phyloP scores from a whole-genome alignment of 2,888 invertebrate species.

The Ichneumon xanthorius region DNA sequence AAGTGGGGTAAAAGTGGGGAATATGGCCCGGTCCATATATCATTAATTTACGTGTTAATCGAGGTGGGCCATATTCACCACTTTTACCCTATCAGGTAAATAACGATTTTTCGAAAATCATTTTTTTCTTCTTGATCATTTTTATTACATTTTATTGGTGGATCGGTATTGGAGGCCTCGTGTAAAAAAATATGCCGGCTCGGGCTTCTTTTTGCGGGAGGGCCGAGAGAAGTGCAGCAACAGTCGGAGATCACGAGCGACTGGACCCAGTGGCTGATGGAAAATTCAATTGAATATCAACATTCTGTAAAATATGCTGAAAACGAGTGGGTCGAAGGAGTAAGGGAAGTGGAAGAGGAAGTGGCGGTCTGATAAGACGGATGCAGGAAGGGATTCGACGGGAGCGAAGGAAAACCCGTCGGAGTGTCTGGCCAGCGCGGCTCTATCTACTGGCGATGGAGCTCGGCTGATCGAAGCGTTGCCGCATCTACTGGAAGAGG shows the following conservation, averaged over 20 bases:
- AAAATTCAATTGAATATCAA: conserved; percentile 61
- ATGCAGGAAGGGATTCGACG: background rate
- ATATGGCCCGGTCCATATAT: too few relatives aligned
- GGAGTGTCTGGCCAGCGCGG: background rate
- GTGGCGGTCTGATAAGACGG: conserved; percentile 29
- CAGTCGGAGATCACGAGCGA: conserved; percentile 23
- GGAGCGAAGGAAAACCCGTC: background rate
- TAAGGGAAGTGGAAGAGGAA: conserved; percentile 15
- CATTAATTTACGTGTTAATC: too few relatives aligned
- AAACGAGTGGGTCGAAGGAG: conserved; percentile 5
- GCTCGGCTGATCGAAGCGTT: background rate
- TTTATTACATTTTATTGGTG: too few relatives aligned
- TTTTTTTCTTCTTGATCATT: too few relatives aligned
- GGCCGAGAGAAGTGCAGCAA: conserved; percentile 17
- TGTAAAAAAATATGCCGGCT: too few relatives aligned
- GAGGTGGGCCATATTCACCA: too few relatives aligned
- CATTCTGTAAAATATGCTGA: conserved; percentile 58
- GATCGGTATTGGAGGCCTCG: too few relatives aligned
- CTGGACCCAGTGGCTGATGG: conserved; percentile 44
- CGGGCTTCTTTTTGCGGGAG: conserved; percentile 2
- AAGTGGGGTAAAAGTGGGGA: too few relatives aligned
- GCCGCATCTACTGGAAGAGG: background rate
- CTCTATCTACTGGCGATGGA: background rate
- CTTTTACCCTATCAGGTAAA: too few relatives aligned
- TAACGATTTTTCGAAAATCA: too few relatives aligned